Conservation (phyloP, 2,888 invertebrate species). For the Platycnemis pennipes region DNA sequence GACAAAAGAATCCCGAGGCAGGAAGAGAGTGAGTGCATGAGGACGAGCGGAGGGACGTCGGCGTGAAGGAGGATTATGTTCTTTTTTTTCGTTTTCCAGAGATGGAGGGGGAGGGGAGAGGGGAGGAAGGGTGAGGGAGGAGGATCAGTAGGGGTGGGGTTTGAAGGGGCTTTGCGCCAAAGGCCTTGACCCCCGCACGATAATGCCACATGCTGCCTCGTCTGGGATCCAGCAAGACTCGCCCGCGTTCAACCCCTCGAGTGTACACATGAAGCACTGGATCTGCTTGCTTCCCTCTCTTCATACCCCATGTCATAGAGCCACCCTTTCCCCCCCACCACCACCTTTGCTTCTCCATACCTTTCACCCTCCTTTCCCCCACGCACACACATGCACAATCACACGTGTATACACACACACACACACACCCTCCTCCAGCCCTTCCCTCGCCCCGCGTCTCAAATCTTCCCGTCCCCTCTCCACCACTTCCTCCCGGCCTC, state of each 20-base stretch:
- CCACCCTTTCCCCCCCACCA: neutral
- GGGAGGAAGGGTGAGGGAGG: neutral
- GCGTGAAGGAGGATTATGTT: constrained; percentile 10
- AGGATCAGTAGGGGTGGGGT: neutral
- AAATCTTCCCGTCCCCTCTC: neutral
- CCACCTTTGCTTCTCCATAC: neutral
- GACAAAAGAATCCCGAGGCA: neutral
- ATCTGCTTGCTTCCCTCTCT: neutral
- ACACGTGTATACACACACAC: neutral
- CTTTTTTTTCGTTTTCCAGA: neutral
- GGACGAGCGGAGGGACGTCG: neutral
- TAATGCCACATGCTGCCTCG: constrained; percentile 50
- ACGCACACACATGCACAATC: neutral
- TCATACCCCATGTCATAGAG: neutral
- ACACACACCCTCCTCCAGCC: neutral
- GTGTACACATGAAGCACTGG: constrained; percentile 39
- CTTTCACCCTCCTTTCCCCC: neutral
- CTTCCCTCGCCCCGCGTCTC: neutral
- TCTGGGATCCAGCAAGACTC: constrained; percentile 33
- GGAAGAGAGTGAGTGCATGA: constrained; percentile 25
- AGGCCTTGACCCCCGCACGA: constrained; percentile 46
- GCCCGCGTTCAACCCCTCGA: neutral
- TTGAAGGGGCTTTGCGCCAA: constrained; percentile 52
- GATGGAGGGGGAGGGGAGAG: neutral
- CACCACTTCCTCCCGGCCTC: neutral